Conservation (phyloP, 2,888 invertebrate species). For the Pammene fasciana region DNA sequence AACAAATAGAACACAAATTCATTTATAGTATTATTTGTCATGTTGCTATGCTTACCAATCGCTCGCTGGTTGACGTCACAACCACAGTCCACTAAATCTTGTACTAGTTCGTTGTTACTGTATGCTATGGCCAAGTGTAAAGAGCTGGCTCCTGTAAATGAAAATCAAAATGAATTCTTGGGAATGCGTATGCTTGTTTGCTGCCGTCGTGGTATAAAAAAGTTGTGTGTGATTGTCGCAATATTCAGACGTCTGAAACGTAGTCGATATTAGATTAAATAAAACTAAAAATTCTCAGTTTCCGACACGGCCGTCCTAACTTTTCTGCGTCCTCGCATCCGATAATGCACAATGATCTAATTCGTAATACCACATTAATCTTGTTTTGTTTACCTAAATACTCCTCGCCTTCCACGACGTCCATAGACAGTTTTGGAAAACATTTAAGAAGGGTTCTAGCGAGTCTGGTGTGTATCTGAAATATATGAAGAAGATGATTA, state of each 20-base stretch:
- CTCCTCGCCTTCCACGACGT: constrained; percentile 98
- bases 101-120: constrained; percentile 97
- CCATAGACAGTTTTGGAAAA: constrained; percentile 94
- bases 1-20: too few species aligned
- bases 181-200: too few species aligned
- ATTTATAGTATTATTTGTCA: too few species aligned
- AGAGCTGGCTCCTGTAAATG: constrained; percentile 90
- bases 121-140: constrained; percentile 98
- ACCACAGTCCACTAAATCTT: constrained; percentile 95
- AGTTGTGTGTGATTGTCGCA: too few species aligned
- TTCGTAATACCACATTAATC: too few species aligned
- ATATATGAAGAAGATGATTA: constrained; percentile 2
- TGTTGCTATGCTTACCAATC: constrained; percentile 84
- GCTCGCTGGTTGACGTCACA: constrained; percentile 97
- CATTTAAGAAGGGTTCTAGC: constrained; percentile 95
- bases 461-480: constrained; percentile 87
- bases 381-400: constrained; percentile 88
- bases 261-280: too few species aligned
- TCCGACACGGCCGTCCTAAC: too few species aligned
- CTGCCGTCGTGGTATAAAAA: too few species aligned
- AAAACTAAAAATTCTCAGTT: too few species aligned
- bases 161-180: not conserved
- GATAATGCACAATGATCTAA: too few species aligned
- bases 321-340: too few species aligned
- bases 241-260: too few species aligned